Conservation (phyloP, 1,140 invertebrate genomes). For the Sitophilus oryzae region DNA sequence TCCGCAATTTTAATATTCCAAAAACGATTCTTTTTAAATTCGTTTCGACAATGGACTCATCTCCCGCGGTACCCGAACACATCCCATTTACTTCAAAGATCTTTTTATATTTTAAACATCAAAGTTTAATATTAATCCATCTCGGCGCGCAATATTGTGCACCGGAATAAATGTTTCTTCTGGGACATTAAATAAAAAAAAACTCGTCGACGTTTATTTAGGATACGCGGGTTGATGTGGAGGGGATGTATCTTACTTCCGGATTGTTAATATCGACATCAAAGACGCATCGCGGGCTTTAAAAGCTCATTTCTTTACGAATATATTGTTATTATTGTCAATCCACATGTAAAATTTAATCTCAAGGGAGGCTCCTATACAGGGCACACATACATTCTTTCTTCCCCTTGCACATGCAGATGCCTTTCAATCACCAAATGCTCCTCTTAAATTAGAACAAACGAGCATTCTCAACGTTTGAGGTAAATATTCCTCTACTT, state of each 20-base stretch:
- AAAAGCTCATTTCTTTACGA: slow-evolving; percentile 38
- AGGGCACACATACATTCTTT: slow-evolving; percentile 18
- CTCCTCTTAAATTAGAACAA: slow-evolving; percentile 42
- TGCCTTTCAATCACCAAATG: slow-evolving; percentile 40
- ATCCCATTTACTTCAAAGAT: slow-evolving; percentile 7
- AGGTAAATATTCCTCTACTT: slow-evolving; percentile 30
- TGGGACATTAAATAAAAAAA: slow-evolving; percentile 25
- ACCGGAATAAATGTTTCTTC: slow-evolving; percentile 20
- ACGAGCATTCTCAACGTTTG: slow-evolving; percentile 34
- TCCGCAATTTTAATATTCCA: not conserved
- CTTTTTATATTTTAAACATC: slow-evolving; percentile 18
- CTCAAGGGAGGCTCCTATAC: slow-evolving; percentile 33
- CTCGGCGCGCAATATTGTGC: slow-evolving; percentile 14
- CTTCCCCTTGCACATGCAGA: slow-evolving; percentile 20
- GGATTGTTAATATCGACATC: slow-evolving; percentile 41
- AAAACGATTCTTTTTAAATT: not conserved
- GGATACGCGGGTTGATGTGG: slow-evolving; percentile 16
- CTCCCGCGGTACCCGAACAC: not conserved
- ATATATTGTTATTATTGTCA: slow-evolving; percentile 44
- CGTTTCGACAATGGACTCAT: slow-evolving; percentile 1
- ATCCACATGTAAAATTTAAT: slow-evolving; percentile 45
- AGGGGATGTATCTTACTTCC: slow-evolving; percentile 32
- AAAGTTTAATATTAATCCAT: slow-evolving; percentile 23
- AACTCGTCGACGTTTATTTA: slow-evolving; percentile 5
- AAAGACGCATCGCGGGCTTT: slow-evolving; percentile 33